A percentile compares a stretch with the other conserved stretches of the same genome.
phyloP scores from a whole-genome alignment of 2,113 vertebrate genomes.

The Oenanthe melanoleuca region DNA sequence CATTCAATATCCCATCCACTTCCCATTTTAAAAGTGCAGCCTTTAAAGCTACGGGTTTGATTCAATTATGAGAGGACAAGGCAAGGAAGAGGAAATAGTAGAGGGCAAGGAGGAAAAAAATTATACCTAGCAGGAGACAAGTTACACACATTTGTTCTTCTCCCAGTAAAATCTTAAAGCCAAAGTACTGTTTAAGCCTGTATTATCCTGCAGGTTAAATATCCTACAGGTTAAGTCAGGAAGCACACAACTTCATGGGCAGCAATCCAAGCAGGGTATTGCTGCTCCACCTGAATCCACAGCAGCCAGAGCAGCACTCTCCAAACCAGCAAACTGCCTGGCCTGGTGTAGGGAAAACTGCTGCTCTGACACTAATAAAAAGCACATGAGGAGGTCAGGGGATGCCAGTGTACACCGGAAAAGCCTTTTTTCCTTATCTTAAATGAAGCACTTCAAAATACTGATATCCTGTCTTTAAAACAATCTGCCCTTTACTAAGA shows the following conservation, averaged over 20 bases:
- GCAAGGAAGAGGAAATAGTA: not conserved
- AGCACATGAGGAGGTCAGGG: slow-evolving; percentile 21
- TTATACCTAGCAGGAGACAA: not conserved
- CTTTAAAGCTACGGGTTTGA: not conserved
- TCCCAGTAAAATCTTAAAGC: not conserved
- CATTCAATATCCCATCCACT: not conserved
- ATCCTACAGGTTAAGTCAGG: not conserved
- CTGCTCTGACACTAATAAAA: not conserved
- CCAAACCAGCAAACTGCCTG: not conserved
- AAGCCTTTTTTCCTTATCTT: slow-evolving; percentile 13
- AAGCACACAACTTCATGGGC: not conserved
- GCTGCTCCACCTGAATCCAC: not conserved
- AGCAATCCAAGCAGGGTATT: not conserved
- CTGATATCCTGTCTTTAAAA: not conserved
- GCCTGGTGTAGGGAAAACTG: not conserved
- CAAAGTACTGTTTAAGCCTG: not conserved
- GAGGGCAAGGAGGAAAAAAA: not conserved
- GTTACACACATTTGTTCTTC: not conserved
- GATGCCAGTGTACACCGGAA: slow-evolving; percentile 12
- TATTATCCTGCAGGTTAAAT: not conserved
- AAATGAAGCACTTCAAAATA: slow-evolving; percentile 48
- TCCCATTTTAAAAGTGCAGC: not conserved
- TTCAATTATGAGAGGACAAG: not conserved
- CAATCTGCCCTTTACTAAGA: not conserved
- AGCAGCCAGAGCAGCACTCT: not conserved